Base-by-base conservation (phyloP, 2,113 vertebrate species). In the Cyprinus carpio region DNA sequence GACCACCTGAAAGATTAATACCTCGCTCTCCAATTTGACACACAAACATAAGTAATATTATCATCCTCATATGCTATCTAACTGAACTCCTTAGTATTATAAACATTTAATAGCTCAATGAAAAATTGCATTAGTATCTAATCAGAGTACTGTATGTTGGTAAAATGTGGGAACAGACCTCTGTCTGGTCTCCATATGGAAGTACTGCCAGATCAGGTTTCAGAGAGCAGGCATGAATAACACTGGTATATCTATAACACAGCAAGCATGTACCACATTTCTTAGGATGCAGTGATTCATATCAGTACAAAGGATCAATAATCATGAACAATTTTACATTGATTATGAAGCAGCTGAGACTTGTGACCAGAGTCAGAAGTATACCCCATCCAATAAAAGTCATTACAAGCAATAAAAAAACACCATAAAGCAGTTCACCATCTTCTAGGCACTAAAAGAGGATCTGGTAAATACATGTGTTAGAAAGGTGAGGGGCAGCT, bases 1-100 rank as follows among this genome's bases (percentile, higher is more conserved):
- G 95, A 0, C 94, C 95, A 54, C 94, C 95, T 0, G 96, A 95
- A 81, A 96, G 91, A 84, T 96, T 96, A 64, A 96, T 84, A 4
- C 92, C 94, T 29, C 93, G 90, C 87, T 96, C 94, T 31, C 95
- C 93, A 3, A 93, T 93, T 96, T 97, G 0, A 69, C 83, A 72
- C 43, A 85, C 34, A 80, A 6, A 85, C 8, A 23, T 3, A 56
- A 43, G 23, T 54, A 67, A 34, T 67, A 18, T 67, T 34, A 29
- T 29, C 25, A 51, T 71, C 15, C 25, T 18, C 6, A 23, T 64
- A 25, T 27, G 0, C 40, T 25, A 27, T 15, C 40, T 25, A 43
- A 43, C 34, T 62, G 46, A 54, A 15, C 1, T 76, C 49, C 8
- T 54, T 49, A 3, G 25, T 54, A 64, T 64, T 64, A 29, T 27